A percentile compares a stretch with the other conserved stretches of the same genome.
phyloP scores from a whole-genome alignment of 2,888 invertebrate genomes.

The Tetanocera ferruginea region DNA sequence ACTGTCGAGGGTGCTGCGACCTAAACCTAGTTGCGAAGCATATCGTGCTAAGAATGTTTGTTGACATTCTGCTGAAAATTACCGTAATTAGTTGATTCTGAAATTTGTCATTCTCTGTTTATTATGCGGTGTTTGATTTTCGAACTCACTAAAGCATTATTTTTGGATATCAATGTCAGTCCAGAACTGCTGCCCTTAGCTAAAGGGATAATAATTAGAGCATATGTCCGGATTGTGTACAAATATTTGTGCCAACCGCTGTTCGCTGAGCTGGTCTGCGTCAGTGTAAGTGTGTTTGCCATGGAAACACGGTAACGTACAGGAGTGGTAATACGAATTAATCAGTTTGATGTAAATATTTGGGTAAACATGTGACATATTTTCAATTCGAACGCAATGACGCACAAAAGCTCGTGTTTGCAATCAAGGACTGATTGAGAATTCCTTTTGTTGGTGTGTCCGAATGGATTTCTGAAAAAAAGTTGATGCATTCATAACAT shows the following conservation, averaged over 20 bases:
- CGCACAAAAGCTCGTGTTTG: constrained; percentile 14
- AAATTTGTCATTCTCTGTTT: constrained; percentile 37
- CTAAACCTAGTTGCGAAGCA: not conserved
- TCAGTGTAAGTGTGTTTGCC: constrained; percentile 2
- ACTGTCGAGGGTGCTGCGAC: not conserved
- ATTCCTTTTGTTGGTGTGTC: too few relatives aligned
- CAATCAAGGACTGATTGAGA: not conserved
- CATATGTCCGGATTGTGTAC: constrained; percentile 62
- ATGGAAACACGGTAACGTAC: not conserved
- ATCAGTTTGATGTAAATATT: constrained; percentile 60
- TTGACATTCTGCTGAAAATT: constrained; percentile 65
- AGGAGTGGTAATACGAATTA: constrained; percentile 53
- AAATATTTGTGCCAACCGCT: constrained; percentile 52
- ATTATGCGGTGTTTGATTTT: constrained; percentile 51
- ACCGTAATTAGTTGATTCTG: constrained; percentile 65
- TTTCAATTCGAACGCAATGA: constrained; percentile 37
- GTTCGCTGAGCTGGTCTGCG: not conserved
- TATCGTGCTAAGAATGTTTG: constrained; percentile 53
- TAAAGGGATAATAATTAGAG: constrained; percentile 63
- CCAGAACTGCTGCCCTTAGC: constrained; percentile 51
- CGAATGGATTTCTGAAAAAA: not conserved
- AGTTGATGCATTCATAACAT: not conserved
- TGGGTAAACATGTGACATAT: constrained; percentile 50
- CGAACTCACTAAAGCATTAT: not conserved
- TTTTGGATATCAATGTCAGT: constrained; percentile 21